Conservation (phyloP, 2,888 invertebrate species). For the Cremastinae sp. region DNA sequence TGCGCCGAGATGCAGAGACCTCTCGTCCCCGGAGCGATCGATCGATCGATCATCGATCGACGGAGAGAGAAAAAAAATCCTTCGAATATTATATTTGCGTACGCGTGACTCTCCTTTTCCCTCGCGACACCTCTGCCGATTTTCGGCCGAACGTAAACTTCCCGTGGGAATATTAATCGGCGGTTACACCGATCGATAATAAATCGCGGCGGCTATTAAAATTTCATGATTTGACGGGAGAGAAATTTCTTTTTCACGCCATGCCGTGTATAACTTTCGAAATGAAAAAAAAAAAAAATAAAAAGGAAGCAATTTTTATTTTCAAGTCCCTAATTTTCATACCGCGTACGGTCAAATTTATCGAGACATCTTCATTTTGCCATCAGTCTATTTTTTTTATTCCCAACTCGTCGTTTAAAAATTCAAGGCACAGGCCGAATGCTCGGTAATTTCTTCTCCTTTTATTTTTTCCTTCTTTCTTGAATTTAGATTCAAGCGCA, state of each 20-base stretch:
- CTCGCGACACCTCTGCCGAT: background rate
- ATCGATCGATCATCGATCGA: slow-evolving; percentile 43
- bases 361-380: slow-evolving; percentile 35
- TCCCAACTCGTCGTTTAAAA: too few species aligned
- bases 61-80: slow-evolving; percentile 21
- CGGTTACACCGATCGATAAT: slow-evolving; percentile 27
- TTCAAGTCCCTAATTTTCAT: too few species aligned
- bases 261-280: background rate
- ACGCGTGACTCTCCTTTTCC: background rate
- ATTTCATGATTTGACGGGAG: slow-evolving; percentile 47
- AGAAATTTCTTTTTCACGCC: slow-evolving; percentile 34
- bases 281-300: too few species aligned
- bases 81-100: slow-evolving; percentile 1
- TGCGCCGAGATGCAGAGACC: slow-evolving; percentile 56
- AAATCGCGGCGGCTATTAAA: slow-evolving; percentile 40
- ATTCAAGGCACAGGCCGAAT: too few species aligned
- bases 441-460: background rate
- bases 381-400: too few species aligned
- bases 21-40: slow-evolving; percentile 34
- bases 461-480: background rate
- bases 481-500: background rate
- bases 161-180: slow-evolving; percentile 52
- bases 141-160: slow-evolving; percentile 31
- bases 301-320: too few species aligned
- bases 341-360: slow-evolving; percentile 19